Percentiles rank a stretch among this genome's conserved stretches.
Conservation (phyloP, 1,140 invertebrate species). For the Steinernema feltiae region DNA sequence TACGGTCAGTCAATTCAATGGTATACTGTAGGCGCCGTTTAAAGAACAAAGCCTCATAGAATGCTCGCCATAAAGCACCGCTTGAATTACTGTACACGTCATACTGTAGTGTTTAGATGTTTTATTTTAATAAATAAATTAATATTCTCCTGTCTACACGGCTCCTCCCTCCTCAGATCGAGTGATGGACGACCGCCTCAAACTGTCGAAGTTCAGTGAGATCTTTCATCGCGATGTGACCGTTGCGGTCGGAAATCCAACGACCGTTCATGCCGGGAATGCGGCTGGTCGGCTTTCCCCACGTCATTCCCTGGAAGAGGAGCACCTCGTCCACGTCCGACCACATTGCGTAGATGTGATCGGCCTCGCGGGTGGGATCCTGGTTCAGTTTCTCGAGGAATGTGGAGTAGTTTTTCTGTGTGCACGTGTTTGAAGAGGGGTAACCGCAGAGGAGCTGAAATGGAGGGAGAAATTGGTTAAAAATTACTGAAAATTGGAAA, state of each 20-base stretch:
- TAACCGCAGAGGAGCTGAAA: slow-evolving; percentile 55
- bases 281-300: slow-evolving; percentile 54
- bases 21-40: too few relatives aligned
- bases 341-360: slow-evolving; percentile 58
- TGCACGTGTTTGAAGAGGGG: slow-evolving; percentile 47
- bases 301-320: slow-evolving; percentile 46
- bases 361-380: slow-evolving; percentile 46
- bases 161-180: slow-evolving; percentile 44
- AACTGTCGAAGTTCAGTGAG: slow-evolving; percentile 55
- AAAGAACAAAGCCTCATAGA: too few relatives aligned
- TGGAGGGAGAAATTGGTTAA: too few relatives aligned
- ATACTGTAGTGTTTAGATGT: too few relatives aligned
- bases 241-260: slow-evolving; percentile 55
- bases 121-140: background rate
- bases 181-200: slow-evolving; percentile 55
- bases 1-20: too few relatives aligned
- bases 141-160: background rate
- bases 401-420: slow-evolving; percentile 53
- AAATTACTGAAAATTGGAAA: too few relatives aligned
- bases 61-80: too few relatives aligned
- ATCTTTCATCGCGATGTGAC: slow-evolving; percentile 57
- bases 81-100: too few relatives aligned
- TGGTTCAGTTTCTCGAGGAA: slow-evolving; percentile 56
- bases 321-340: slow-evolving; percentile 55
- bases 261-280: slow-evolving; percentile 55